Base-by-base conservation (phyloP, 2,797 vertebrate species). In the Trematomus bernacchii region DNA sequence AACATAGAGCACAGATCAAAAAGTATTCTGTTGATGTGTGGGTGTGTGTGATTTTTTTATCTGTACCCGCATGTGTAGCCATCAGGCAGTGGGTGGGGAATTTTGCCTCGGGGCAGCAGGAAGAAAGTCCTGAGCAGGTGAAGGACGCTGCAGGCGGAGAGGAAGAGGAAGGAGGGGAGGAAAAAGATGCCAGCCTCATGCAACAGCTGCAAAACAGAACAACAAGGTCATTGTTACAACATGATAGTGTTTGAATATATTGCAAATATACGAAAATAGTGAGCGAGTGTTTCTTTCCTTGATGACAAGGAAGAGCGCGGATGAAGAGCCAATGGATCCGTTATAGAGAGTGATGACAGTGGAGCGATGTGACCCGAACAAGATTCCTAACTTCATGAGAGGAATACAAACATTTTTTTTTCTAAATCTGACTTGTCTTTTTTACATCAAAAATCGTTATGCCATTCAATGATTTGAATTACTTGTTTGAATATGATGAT, bases 281-380 rank as follows among this genome's bases (percentile, higher is more conserved):
- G 3, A 33, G 3, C 23, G 10, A 5, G 8, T 30, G 42, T 52
- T 55, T 47, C 62, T 90, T 89, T 98, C 98, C 96, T 99, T 98
- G 60, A 99, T 80, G 51, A 99, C 63, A 3, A 99, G 94, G 83
- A 99, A 97, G 66, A 98, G 74, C 0, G 95, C 95, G 0, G 97
- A 97, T 1, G 98, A 98, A 4, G 98, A 98, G 88, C 98, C 97
- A 0, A 97, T 99, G 1, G 97, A 97, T 3, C 97, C 97, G 0
- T 97, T 99, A 89, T 97, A 98, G 23, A 98, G 92, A 1, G 97
- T 99, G 92, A 99, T 98, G 87, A 99, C 89, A 65, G 97, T 97
- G 33, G 97, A 98, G 16, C 97, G 97, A 50, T 90, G 96, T 8
- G 91, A 90, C 52, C 97, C 97, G 0, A 98, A 98, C 18, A 99